These are phyloP conservation scores for Leptopilina drosophilae DNA, from an alignment of 2,888 invertebrate species.

Conservation along the genomic window DNA sequence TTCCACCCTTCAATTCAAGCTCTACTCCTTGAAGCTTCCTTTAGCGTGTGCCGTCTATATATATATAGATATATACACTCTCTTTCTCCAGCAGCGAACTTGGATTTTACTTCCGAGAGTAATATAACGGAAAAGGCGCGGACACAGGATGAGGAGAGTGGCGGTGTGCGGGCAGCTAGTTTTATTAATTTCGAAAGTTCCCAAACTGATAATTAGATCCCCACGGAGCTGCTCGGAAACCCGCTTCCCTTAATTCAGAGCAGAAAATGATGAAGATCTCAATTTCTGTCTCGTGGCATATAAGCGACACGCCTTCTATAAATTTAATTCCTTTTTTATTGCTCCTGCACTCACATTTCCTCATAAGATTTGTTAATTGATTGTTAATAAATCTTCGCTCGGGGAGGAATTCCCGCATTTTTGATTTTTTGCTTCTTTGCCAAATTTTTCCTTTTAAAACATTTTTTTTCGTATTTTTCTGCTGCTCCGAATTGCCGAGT, in stretches of 20 bases:
- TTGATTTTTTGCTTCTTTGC: no score
- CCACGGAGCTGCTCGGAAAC: conserved; percentile 44
- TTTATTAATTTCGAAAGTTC: conserved; percentile 75
- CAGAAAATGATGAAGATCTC: conserved; percentile 48
- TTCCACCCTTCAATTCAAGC: conserved; percentile 35
- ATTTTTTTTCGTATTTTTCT: no score
- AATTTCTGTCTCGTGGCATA: conserved; percentile 23
- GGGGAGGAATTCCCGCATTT: no score
- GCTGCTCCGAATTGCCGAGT: no score
- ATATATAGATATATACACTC: not conserved
- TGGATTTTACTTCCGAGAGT: conserved; percentile 49
- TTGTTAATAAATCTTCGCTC: conserved; percentile 1
- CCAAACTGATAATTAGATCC: conserved; percentile 74
- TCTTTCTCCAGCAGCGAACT: conserved; percentile 40
- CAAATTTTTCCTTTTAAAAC: no score
- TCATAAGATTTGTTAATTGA: conserved; percentile 10
- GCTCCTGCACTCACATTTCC: not conserved
- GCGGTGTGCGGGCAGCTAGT: conserved; percentile 57
- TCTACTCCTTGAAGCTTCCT: conserved; percentile 29
- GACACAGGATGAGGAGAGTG: conserved; percentile 10
- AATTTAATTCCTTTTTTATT: conserved; percentile 41
- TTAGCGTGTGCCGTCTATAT: conserved; percentile 15
- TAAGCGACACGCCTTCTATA: not conserved
- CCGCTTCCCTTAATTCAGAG: conserved; percentile 46
- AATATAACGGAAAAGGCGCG: conserved; percentile 36